These are phyloP conservation scores for Brachyrhaphis roseni DNA, from an alignment of 2,797 vertebrate genomes.

Conservation along the genomic window DNA sequence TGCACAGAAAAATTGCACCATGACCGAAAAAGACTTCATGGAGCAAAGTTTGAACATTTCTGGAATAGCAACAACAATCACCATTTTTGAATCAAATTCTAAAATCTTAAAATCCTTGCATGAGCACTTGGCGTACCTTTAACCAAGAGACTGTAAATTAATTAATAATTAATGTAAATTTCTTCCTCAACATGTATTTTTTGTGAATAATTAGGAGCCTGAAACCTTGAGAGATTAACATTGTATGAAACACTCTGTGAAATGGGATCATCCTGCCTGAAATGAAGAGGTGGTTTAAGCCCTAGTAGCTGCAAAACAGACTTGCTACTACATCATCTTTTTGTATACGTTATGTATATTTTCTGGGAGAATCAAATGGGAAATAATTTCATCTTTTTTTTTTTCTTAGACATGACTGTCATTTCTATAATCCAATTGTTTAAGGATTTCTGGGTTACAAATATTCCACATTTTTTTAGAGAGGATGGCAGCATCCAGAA, in stretches of 20 bases:
- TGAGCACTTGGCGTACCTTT: background rate
- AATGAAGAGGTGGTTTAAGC: background rate
- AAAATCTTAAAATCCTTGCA: background rate
- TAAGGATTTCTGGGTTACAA: background rate
- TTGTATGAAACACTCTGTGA: background rate
- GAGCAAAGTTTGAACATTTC: no score
- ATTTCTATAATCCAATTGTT: background rate
- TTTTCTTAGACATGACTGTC: background rate
- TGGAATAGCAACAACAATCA: no score
- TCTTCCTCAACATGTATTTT: background rate
- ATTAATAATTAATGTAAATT: background rate
- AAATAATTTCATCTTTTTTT: background rate
- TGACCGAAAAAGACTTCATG: no score
- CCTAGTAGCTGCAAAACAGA: background rate
- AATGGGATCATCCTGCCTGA: background rate
- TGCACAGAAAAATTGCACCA: no score
- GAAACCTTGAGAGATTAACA: background rate
- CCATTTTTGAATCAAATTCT: background rate
- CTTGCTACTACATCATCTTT: background rate
- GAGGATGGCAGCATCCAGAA: constrained; percentile 23
- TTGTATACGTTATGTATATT: background rate
- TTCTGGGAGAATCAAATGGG: background rate
- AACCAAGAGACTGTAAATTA: background rate
- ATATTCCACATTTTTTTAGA: background rate
- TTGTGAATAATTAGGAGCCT: background rate